Conservation (phyloP, 2,888 invertebrate species). For the Melipona beecheii region DNA sequence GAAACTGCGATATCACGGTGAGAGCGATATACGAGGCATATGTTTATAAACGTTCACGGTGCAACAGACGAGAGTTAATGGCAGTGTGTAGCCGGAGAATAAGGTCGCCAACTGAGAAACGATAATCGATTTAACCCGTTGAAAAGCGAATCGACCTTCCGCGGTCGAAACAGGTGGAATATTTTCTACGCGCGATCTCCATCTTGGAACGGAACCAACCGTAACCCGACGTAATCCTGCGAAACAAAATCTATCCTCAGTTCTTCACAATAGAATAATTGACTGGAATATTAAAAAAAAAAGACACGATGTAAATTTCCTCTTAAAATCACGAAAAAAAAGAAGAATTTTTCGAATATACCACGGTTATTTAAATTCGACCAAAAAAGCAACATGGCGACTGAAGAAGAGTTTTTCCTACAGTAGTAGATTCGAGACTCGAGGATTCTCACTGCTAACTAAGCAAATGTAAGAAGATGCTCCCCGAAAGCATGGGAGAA, state of each 20-base stretch:
- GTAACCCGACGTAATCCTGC: not conserved
- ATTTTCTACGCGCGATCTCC: not conserved
- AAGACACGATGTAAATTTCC: not conserved
- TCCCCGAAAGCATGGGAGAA: slow-evolving; percentile 17
- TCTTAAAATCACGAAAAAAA: no score
- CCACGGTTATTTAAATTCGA: not conserved
- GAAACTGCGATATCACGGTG: not conserved
- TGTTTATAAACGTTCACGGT: not conserved
- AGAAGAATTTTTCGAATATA: not conserved
- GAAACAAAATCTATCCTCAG: not conserved
- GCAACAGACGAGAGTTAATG: not conserved
- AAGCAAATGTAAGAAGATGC: not conserved
- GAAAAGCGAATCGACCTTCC: slow-evolving; percentile 50
- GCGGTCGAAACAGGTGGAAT: slow-evolving; percentile 33
- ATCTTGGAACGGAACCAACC: not conserved
- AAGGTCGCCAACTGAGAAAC: slow-evolving; percentile 51
- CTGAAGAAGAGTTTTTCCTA: not conserved
- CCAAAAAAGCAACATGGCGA: not conserved
- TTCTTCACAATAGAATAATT: not conserved
- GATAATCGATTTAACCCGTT: slow-evolving; percentile 59
- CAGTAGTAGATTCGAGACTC: not conserved
- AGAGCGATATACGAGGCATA: not conserved
- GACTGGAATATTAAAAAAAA: not conserved
- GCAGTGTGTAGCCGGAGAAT: slow-evolving; percentile 19
- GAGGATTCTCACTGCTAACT: not conserved